phyloP scores from a whole-genome alignment of 2,888 invertebrate species.

The Plemyria rubiginata region DNA sequence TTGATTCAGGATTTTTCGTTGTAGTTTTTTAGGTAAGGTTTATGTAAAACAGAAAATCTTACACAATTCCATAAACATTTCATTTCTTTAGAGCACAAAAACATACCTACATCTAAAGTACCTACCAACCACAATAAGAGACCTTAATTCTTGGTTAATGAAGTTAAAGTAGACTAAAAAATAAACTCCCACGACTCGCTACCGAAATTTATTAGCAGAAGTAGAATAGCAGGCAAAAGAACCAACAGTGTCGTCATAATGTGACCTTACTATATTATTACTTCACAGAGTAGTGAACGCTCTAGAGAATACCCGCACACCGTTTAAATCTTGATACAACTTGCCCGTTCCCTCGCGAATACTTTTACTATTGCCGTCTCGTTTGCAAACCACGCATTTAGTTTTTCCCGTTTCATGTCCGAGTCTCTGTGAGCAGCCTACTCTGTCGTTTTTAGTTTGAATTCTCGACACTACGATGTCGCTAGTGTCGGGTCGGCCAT shows the following conservation, averaged over 20 bases:
- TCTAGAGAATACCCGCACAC: constrained; percentile 44
- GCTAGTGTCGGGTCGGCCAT: constrained; percentile 68
- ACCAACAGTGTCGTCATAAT: constrained; percentile 60
- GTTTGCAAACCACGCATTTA: constrained; percentile 39
- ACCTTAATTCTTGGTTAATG: too few species aligned
- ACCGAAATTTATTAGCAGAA: constrained; percentile 49
- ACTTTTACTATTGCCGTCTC: constrained; percentile 43
- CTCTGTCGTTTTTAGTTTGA: constrained; percentile 59
- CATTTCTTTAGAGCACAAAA: too few species aligned
- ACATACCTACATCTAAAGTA: too few species aligned
- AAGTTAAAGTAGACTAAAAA: too few species aligned
- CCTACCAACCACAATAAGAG: too few species aligned
- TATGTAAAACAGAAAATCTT: too few species aligned
- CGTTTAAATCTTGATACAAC: constrained; percentile 20
- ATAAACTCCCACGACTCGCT: background rate
- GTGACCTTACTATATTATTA: constrained; percentile 54
- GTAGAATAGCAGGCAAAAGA: constrained; percentile 74
- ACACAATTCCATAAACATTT: too few species aligned
- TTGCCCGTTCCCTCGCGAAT: constrained; percentile 19
- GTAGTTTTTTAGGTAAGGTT: too few species aligned
- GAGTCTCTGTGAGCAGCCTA: constrained; percentile 49
- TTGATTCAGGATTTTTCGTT: too few species aligned
- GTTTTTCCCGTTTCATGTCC: constrained; percentile 26
- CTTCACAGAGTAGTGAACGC: constrained; percentile 59
- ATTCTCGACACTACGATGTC: constrained; percentile 57